Evolutionary conservation across 1,140 invertebrate genomes (phyloP), one percentile per base, ranked within the genome.

Genomic region (Lepidurus arcticus): DNA sequence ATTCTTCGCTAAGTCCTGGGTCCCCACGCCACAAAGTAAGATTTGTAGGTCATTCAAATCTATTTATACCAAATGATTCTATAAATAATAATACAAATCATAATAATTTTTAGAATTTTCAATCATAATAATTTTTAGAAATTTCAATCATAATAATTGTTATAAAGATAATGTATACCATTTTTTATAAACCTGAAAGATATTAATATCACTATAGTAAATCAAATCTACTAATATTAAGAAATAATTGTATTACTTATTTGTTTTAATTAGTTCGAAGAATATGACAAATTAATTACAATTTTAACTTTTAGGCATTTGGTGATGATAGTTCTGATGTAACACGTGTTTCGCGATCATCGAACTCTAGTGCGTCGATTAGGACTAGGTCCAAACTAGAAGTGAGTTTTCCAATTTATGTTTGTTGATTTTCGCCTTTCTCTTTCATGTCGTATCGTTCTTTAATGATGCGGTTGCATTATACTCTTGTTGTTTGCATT

Each of bases 301-400:
- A 75, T 74, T 7, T 16, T 42, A 21, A 42, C 13, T 65, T 65
- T 65, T 65, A 65, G 53, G 53, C 16, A 21, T 21, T 65, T 80
- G 79, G 79, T 16, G 21, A 53, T 78, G 74, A 80, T 76, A 42
- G 75, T 76, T 76, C 79, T 76, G 78, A 81, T 76, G 73, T 80
- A 76, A 44, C 76, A 43, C 44, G 44, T 13, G 42, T 79, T 43
- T 53, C 77, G 76, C 44, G 78, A 43, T 34, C 76, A 73, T 78
- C 80, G 65, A 44, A 26, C 44, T 79, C 80, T 26, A 65, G 76
- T 42, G n/a, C 80, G n/a, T 80, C 79, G 42, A 42, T 75, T 24
- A 73, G 81, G 73, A 73, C 80, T 34, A 81, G 80, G 73, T 80
- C 81, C 75, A 82, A 82, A 77, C 78, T 82, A 16, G 81, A 82